Conservation (phyloP, 2,888 invertebrate genomes). For the Heteromurus nitidus region DNA sequence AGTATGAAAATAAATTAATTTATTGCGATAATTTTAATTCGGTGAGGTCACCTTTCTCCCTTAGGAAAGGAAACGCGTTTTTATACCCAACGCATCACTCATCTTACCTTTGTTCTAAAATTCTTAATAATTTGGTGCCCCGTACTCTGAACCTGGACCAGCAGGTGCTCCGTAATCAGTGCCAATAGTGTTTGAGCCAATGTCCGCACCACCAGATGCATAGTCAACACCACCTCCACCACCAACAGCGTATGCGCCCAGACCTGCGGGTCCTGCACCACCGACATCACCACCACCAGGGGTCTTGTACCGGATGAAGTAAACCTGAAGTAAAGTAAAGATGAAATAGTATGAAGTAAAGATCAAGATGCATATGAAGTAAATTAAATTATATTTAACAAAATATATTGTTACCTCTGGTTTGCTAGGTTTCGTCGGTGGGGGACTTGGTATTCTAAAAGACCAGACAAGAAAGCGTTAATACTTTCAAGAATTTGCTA, state of each 20-base stretch:
- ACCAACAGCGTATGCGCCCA: constrained; percentile 26
- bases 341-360: neutral
- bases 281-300: constrained; percentile 64
- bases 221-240: constrained; percentile 41
- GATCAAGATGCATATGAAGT: neutral
- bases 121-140: constrained; percentile 50
- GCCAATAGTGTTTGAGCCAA: constrained; percentile 59
- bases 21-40: too few relatives aligned
- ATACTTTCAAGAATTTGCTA: neutral
- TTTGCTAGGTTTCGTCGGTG: constrained; percentile 89
- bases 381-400: neutral
- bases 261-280: constrained; percentile 28
- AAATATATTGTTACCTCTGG: constrained; percentile 87
- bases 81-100: too few relatives aligned
- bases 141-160: constrained; percentile 65
- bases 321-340: constrained; percentile 76
- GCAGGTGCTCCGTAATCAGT: constrained; percentile 53
- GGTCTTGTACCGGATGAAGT: constrained; percentile 90
- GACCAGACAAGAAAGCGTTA: neutral
- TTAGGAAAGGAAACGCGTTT: too few relatives aligned
- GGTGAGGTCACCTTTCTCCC: too few relatives aligned
- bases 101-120: too few relatives aligned
- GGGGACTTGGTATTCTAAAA: constrained; percentile 81
- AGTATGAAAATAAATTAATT: too few relatives aligned
- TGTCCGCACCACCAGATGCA: constrained; percentile 32